Evolutionary conservation across 1,140 invertebrate genomes (phyloP), one percentile per base, ranked within the genome.

Genomic region (Dolichoris vasculosae): DNA sequence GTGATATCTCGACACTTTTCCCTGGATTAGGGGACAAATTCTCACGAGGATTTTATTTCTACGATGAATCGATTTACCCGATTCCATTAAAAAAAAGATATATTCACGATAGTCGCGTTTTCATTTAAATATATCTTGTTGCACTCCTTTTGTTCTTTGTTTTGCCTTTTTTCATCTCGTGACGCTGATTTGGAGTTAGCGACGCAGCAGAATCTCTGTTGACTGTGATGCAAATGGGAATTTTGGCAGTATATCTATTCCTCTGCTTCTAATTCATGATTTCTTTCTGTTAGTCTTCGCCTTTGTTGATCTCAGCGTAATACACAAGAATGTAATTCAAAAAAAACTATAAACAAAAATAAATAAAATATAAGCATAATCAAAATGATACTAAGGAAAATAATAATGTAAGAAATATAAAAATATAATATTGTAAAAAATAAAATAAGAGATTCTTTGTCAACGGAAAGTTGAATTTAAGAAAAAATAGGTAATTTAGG

Each of bases 1-100:
- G 30, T 13, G 73, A 81, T 78, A 64, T 75, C 43, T 30, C 79
- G 38, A 69, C 85, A 82, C 51, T 83, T 83, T 78, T 83, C 48
- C 81, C 26, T 64, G 81, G 81, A 86, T 86, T 86, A 86, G 75
- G 75, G 51, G 73, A 82, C 80, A 83, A 79, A 86, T 83, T 86
- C 85, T 86, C 85, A 86, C 85, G 85, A 86, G 81, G 85, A 83
- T 86, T 32, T 83, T 69, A 83, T 86, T 83, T 75, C 85, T 81
- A 76, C 75, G 85, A 83, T 81, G 81, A 86, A 55, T 59, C 59
- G 84, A 81, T 85, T 76, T 63, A 51, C 85, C 83, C 85, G 81
- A 86, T 79, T 86, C 81, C 75, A 73, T 86, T 86, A 64, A 79
- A 83, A 78, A 83, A 75, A 38, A 79, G 48, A 63, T 46, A 81